phyloP scores from a whole-genome alignment of 2,888 invertebrate species.

The Nipponacmea schrenckii region DNA sequence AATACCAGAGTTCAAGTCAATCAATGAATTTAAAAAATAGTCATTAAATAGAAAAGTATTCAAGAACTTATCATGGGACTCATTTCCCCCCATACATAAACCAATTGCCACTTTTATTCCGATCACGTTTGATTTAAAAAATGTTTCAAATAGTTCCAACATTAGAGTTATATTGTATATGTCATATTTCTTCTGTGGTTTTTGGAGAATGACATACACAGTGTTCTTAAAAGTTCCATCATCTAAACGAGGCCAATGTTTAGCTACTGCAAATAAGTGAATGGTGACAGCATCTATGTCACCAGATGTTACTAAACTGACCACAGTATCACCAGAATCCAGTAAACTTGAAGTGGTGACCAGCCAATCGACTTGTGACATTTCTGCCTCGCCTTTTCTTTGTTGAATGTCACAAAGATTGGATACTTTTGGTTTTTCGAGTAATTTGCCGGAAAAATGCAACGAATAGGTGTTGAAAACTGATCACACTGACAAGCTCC shows the following conservation, averaged over 20 bases:
- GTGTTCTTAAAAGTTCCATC: not conserved
- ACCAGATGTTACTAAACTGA: slow-evolving; percentile 11
- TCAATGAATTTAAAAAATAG: too few species aligned
- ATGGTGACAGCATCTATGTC: slow-evolving; percentile 12
- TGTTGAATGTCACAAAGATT: not conserved
- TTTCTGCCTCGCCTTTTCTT: slow-evolving; percentile 15
- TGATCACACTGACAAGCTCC: not conserved
- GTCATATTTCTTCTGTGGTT: slow-evolving; percentile 11
- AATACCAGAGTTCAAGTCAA: too few species aligned
- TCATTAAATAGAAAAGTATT: too few species aligned
- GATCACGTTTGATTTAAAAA: not conserved
- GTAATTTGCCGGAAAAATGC: not conserved
- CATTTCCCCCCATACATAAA: slow-evolving; percentile 8
- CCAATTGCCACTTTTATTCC: slow-evolving; percentile 4
- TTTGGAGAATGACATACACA: slow-evolving; percentile 12
- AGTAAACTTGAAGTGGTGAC: not conserved
- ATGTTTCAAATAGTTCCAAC: not conserved
- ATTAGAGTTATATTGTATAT: slow-evolving; percentile 8
- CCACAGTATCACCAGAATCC: slow-evolving; percentile 3
- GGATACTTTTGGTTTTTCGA: not conserved
- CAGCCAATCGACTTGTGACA: slow-evolving; percentile 15
- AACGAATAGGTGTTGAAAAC: not conserved
- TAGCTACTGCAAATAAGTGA: slow-evolving; percentile 11
- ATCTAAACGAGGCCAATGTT: not conserved
- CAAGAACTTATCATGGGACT: slow-evolving; percentile 9